phyloP scores from a whole-genome alignment of 2,888 invertebrate species.

The Drosophila bunnanda region DNA sequence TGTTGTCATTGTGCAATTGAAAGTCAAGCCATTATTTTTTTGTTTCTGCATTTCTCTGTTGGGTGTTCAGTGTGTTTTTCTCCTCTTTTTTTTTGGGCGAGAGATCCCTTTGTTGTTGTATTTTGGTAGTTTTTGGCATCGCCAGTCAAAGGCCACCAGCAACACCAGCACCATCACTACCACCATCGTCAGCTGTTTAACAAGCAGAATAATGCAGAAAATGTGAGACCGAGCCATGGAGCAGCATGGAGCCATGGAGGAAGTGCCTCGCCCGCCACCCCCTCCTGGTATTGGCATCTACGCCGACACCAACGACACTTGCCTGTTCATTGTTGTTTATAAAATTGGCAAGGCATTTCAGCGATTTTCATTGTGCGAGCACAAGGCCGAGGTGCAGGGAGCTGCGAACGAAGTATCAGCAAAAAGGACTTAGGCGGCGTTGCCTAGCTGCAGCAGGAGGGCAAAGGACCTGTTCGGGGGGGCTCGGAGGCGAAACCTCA shows the following conservation, averaged over 20 bases:
- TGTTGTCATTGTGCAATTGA: conserved; percentile 71
- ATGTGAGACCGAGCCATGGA: conserved; percentile 12
- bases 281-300: conserved; percentile 12
- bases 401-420: background rate
- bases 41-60: conserved; percentile 22
- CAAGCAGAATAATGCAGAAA: conserved; percentile 73
- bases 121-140: conserved; percentile 47
- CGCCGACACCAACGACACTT: conserved; percentile 37
- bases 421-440: conserved; percentile 2
- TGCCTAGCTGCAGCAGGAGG: background rate
- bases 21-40: conserved; percentile 72
- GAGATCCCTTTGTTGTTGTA: conserved; percentile 18
- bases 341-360: conserved; percentile 58
- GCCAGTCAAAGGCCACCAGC: conserved; percentile 63
- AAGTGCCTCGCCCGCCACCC: background rate
- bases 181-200: conserved; percentile 64
- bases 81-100: background rate
- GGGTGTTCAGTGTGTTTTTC: background rate
- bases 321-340: conserved; percentile 61
- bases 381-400: background rate
- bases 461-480: too few species aligned
- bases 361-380: conserved; percentile 54
- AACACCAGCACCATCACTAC: background rate
- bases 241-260: conserved; percentile 3
- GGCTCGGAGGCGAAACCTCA: background rate